Percentiles rank a stretch among this genome's conserved stretches.
Conservation (phyloP, 2,888 invertebrate genomes). For the Microctonus aethiopoides region DNA sequence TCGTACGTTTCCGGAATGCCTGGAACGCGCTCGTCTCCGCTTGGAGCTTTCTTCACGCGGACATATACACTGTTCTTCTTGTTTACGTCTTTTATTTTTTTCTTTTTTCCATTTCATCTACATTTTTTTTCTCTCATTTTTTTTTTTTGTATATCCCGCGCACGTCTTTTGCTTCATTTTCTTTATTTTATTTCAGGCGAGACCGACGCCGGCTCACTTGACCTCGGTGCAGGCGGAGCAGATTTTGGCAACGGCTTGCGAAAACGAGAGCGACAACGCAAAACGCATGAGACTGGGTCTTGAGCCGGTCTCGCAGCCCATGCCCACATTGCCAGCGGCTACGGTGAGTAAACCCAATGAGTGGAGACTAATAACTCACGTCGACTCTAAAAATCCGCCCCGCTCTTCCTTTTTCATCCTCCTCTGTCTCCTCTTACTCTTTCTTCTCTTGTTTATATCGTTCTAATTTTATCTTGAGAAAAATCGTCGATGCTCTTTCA, state of each 20-base stretch:
- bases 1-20: conserved; percentile 28
- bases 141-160: conserved; percentile 14
- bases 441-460: conserved; percentile 41
- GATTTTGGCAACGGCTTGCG: conserved; percentile 94
- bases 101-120: conserved; percentile 12
- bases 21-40: neutral
- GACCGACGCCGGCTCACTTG: conserved; percentile 95
- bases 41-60: conserved; percentile 7
- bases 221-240: conserved; percentile 97
- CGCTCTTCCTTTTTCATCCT: neutral
- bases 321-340: conserved; percentile 80
- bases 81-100: conserved; percentile 9
- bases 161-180: conserved; percentile 28
- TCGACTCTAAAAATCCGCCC: neutral
- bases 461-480: conserved; percentile 44
- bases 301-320: conserved; percentile 92
- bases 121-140: conserved; percentile 2
- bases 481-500: conserved; percentile 38
- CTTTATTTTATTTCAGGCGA: conserved; percentile 73
- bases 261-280: conserved; percentile 97
- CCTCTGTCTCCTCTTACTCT: conserved; percentile 29
- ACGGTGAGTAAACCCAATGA: conserved; percentile 67
- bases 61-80: conserved; percentile 4
- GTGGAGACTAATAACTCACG: conserved; percentile 32
- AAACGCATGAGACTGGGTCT: conserved; percentile 96